Base-by-base conservation (phyloP, 1,140 invertebrate species). In the Alviniconcha marisindica region DNA sequence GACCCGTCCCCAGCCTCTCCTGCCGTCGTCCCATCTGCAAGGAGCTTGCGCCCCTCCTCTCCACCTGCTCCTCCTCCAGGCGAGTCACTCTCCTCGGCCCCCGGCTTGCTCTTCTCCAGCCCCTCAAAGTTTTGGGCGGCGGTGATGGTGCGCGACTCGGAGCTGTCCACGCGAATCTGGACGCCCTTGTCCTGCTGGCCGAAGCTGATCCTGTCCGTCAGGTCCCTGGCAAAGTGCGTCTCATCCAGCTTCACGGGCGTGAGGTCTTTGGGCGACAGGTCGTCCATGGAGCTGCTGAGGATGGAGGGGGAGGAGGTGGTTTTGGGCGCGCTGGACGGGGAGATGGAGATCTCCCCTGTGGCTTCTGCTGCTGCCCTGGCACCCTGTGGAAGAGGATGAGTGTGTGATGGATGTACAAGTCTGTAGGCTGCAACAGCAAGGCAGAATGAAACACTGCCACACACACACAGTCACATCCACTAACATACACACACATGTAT, bases 291-390 rank as follows among this genome's bases (percentile, higher is more conserved):
- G 60, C 84, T 77, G 84, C 87, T 87, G n/a, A 80, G 40, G 12
- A 88, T 28, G 31, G 90, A 90, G 0, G 90, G 90, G 5, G 89
- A 89, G 38, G 90, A 91, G 40, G 83, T 90, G 42, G 82, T 88
- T 60, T 86, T 87, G 0, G 85, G 77, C 36, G 88, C 44, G 15
- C 83, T 77, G 18, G 71, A 74, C 42, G 84, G 84, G 24, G 83
- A 83, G 51, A 85, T 51, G 48, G 83, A 56, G 38, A 83, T 82
- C 21, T 83, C 81, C 12, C 40, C 42, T 18, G 78, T 42, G 38
- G 36, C 78, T 10, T 48, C 73, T 24, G 73, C 40, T 5, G 69
- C n/a, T n/a, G n/a, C n/a, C n/a, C n/a, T n/a, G n/a, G n/a, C n/a
- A n/a, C n/a, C n/a, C n/a, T n/a, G n/a, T n/a, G n/a, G n/a, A n/a